Evolutionary conservation across 2,113 vertebrate genomes (phyloP).

Genomic region (Epinephelus lanceolatus): DNA sequence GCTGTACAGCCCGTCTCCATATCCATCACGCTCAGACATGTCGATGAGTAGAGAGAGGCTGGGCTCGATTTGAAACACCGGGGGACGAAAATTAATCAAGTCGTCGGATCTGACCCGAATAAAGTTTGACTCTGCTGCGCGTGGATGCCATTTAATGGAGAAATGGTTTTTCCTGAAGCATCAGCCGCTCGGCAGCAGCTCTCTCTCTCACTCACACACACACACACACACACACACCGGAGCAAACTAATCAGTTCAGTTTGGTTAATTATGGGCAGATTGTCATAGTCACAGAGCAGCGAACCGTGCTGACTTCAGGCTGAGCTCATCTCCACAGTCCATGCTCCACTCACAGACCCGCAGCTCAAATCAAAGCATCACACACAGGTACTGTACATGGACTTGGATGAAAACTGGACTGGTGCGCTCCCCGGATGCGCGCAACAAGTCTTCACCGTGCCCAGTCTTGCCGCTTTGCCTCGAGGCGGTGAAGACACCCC

Average conservation of each 20-base stretch:
- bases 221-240: background rate
- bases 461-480: background rate
- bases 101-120: slow-evolving; percentile 39
- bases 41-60: slow-evolving; percentile 17
- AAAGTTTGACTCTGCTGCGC: slow-evolving; percentile 65
- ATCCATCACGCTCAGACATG: slow-evolving; percentile 86
- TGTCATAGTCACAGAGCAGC: slow-evolving; percentile 18
- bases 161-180: slow-evolving; percentile 19
- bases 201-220: background rate
- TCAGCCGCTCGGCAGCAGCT: slow-evolving; percentile 13
- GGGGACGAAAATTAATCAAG: slow-evolving; percentile 30
- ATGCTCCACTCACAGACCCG: background rate
- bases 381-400: slow-evolving; percentile 28
- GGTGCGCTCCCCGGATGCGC: slow-evolving; percentile 59
- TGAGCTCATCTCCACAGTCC: slow-evolving; percentile 13
- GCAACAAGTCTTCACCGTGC: slow-evolving; percentile 80
- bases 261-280: slow-evolving; percentile 34
- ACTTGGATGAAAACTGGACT: slow-evolving; percentile 35
- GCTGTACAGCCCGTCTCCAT: slow-evolving; percentile 79
- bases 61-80: slow-evolving; percentile 17
- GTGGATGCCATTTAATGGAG: slow-evolving; percentile 65
- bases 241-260: slow-evolving; percentile 48
- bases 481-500: background rate
- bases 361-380: slow-evolving; percentile 58
- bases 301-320: slow-evolving; percentile 39